A percentile compares a stretch with the other conserved stretches of the same genome.
Conservation (phyloP, 2,797 vertebrate species). For the Hyperoplus immaculatus region DNA sequence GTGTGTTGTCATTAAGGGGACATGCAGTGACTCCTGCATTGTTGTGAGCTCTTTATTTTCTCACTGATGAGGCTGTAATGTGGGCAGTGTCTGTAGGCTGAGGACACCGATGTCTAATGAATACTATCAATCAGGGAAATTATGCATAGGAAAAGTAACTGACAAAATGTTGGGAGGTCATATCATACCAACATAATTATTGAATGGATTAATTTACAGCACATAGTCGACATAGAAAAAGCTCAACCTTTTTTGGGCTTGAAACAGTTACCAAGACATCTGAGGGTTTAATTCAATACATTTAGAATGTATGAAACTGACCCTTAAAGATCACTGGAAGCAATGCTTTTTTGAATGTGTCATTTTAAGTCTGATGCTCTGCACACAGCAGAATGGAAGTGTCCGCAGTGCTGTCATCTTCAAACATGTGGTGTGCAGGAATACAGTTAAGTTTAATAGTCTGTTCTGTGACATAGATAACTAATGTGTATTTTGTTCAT, state of each 20-base stretch:
- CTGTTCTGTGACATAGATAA: background rate
- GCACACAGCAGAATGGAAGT: no score
- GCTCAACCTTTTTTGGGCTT: background rate
- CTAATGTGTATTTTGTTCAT: background rate
- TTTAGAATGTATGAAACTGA: conserved; percentile 3
- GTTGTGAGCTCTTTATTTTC: conserved; percentile 55
- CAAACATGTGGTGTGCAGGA: background rate
- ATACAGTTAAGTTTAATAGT: background rate
- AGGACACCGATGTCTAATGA: conserved; percentile 50
- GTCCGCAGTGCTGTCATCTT: no score
- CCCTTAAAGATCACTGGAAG: background rate
- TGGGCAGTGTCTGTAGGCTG: conserved; percentile 50
- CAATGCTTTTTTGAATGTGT: background rate
- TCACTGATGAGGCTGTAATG: conserved; percentile 64
- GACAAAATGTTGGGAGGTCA: conserved; percentile 32
- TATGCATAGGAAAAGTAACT: conserved; percentile 36
- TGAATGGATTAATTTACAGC: conserved; percentile 24
- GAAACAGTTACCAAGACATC: conserved; percentile 6
- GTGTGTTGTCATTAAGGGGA: conserved; percentile 42
- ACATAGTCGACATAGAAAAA: conserved; percentile 3
- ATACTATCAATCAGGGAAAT: conserved; percentile 32
- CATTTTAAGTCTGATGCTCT: no score
- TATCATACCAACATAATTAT: background rate
- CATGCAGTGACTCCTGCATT: conserved; percentile 44
- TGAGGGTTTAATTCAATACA: background rate